phyloP scores from a whole-genome alignment of 1,140 invertebrate species.

The Elysia chlorotica region DNA sequence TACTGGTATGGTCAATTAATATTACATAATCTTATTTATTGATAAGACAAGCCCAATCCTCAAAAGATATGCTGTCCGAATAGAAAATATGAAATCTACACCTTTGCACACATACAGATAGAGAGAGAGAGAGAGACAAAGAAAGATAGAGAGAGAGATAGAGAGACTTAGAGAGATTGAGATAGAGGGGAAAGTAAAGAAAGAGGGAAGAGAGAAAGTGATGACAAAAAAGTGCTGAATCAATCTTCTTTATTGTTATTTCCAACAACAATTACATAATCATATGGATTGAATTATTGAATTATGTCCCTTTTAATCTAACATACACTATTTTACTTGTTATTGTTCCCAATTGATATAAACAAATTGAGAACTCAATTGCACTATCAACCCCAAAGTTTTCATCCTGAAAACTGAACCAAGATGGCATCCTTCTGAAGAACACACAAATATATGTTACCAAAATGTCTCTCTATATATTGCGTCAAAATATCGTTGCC shows the following conservation, averaged over 20 bases:
- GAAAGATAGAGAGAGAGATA: slow-evolving; percentile 3
- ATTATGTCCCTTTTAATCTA: background rate
- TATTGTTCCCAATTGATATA: background rate
- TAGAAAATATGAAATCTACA: slow-evolving; percentile 2
- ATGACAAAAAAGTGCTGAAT: background rate
- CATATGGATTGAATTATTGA: background rate
- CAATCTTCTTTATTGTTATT: background rate
- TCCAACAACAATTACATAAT: background rate
- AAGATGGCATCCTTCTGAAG: background rate
- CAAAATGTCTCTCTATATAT: no score
- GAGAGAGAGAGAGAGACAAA: slow-evolving; percentile 17
- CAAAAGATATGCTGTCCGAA: background rate
- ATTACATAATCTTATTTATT: background rate
- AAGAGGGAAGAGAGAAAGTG: background rate
- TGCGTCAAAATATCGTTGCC: no score
- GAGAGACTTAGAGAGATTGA: background rate
- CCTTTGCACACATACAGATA: slow-evolving; percentile 2
- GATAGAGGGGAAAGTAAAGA: background rate
- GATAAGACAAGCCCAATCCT: background rate
- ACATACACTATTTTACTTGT: background rate
- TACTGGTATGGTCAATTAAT: background rate
- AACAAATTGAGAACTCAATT: background rate
- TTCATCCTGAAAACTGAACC: background rate
- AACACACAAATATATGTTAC: background rate
- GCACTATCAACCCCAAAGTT: background rate